Conservation (phyloP, 2,797 vertebrate genomes). For the Apodemus agrarius region DNA sequence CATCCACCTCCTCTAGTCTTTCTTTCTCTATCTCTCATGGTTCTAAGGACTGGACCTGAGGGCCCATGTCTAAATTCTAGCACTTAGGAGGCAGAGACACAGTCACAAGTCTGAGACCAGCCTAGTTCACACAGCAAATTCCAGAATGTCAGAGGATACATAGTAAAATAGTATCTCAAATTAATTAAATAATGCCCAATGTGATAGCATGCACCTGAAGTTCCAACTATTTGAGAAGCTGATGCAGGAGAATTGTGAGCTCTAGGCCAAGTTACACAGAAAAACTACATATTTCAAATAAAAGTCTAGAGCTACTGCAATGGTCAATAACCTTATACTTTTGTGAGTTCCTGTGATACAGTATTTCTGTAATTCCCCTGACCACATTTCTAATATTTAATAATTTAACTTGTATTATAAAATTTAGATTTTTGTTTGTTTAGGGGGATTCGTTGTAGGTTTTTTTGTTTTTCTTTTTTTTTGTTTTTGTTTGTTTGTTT, state of each 20-base stretch:
- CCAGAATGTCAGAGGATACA: not conserved
- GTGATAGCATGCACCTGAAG: not conserved
- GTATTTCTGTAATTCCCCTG: constrained; percentile 13
- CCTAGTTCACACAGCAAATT: not conserved
- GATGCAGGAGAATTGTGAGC: not conserved
- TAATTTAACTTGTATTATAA: not conserved
- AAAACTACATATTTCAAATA: not conserved
- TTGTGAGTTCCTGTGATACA: not conserved
- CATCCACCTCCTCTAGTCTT: not conserved
- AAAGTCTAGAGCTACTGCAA: constrained; percentile 31
- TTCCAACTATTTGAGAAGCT: not conserved
- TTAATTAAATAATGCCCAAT: not conserved
- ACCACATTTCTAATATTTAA: constrained; percentile 4
- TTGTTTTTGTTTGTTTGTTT: not conserved
- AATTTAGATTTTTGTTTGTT: not conserved
- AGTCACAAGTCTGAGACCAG: not conserved
- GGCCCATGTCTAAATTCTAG: not conserved
- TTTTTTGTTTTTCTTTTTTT: not conserved
- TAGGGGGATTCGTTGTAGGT: not conserved
- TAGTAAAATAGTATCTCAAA: not conserved
- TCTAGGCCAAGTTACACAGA: not conserved
- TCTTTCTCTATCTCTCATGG: no score
- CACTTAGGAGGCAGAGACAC: not conserved
- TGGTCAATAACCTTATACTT: not conserved
- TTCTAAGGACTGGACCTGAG: not conserved